Conservation (phyloP, 2,113 vertebrate genomes). For the Anseranas semipalmata region DNA sequence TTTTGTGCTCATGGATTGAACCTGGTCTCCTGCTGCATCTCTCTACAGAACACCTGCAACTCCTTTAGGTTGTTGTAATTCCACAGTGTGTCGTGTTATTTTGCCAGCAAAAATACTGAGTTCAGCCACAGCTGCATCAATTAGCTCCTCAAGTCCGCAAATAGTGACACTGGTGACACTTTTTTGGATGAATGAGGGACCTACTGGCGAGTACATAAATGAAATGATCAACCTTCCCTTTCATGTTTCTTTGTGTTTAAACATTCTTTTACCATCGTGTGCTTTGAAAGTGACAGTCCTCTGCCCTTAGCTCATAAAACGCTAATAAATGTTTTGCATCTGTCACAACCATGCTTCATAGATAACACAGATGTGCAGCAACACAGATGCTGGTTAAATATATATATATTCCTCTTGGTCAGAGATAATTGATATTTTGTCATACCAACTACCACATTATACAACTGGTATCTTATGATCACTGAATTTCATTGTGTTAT, state of each 20-base stretch:
- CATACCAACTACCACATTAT: not conserved
- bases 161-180: constrained; percentile 57
- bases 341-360: not conserved
- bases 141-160: constrained; percentile 64
- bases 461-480: not conserved
- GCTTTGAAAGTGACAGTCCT: constrained; percentile 42
- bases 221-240: constrained; percentile 63
- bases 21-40: constrained; percentile 41
- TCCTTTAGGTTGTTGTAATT: not conserved
- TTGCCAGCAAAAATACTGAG: constrained; percentile 65
- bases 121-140: constrained; percentile 72
- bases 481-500: not conserved
- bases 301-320: constrained; percentile 51
- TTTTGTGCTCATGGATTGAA: constrained; percentile 3
- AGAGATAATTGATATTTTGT: not conserved
- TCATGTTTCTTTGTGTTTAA: constrained; percentile 57
- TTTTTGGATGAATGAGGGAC: constrained; percentile 65
- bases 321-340: constrained; percentile 55
- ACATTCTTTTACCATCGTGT: constrained; percentile 51
- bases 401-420: not conserved
- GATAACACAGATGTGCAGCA: constrained; percentile 22
- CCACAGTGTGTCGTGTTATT: not conserved
- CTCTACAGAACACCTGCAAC: constrained; percentile 56
- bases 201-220: constrained; percentile 68
- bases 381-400: not conserved